phyloP scores from a whole-genome alignment of 2,797 vertebrate genomes.

The Hapalemur alaotrensis region DNA sequence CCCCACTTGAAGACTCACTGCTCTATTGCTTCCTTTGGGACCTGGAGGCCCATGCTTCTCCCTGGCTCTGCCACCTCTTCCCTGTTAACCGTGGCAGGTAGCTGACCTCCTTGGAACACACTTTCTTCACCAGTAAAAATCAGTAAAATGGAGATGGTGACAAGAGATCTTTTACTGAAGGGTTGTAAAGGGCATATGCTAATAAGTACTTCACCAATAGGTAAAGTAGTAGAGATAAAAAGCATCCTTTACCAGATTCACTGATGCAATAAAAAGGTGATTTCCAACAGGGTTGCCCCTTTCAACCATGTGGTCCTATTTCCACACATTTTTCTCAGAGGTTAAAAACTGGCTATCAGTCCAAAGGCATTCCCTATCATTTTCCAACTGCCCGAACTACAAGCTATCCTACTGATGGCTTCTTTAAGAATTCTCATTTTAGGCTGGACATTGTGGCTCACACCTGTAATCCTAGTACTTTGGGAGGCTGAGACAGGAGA shows the following conservation, averaged over 20 bases:
- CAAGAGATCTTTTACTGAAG: neutral
- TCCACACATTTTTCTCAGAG: neutral
- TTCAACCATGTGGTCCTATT: neutral
- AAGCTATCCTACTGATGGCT: neutral
- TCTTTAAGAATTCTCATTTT: conserved; percentile 1
- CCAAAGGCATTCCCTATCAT: neutral
- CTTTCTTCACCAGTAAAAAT: neutral
- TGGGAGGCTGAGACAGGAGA: neutral
- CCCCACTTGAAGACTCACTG: neutral
- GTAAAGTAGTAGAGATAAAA: neutral
- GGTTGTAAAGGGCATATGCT: neutral
- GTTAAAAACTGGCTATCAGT: neutral
- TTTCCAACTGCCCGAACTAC: neutral
- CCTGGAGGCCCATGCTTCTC: neutral
- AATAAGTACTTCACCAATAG: neutral
- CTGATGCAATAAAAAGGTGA: neutral
- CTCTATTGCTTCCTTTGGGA: neutral
- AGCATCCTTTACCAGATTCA: neutral
- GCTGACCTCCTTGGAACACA: neutral
- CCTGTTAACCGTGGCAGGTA: neutral
- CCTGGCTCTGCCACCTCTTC: neutral
- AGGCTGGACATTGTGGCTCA: neutral
- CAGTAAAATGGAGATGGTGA: neutral
- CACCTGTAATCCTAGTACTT: neutral
- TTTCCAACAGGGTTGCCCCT: neutral